A percentile compares a stretch with the other conserved stretches of the same genome.
phyloP scores from a whole-genome alignment of 2,888 invertebrate species.

The Encarsia formosa region DNA sequence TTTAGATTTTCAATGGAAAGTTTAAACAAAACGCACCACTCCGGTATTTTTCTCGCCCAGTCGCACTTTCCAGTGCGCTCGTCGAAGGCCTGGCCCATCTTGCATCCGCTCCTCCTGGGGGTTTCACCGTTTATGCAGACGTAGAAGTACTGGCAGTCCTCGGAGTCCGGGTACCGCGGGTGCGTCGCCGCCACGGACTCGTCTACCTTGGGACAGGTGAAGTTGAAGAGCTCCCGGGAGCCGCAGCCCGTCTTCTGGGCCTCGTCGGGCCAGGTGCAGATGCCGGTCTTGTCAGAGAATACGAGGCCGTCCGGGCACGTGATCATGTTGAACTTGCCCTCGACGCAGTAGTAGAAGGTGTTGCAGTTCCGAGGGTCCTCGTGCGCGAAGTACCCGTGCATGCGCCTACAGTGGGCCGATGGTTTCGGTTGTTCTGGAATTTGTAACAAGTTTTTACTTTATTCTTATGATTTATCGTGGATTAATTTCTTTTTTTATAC shows the following conservation, averaged over 20 bases:
- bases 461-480: neutral
- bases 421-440: constrained; percentile 59
- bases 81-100: constrained; percentile 84
- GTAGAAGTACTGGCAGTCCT: constrained; percentile 88
- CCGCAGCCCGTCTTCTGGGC: constrained; percentile 83
- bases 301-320: constrained; percentile 83
- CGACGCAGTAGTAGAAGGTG: constrained; percentile 85
- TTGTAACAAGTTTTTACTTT: neutral
- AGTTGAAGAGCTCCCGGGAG: constrained; percentile 79
- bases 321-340: constrained; percentile 85
- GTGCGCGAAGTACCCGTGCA: constrained; percentile 85
- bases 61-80: constrained; percentile 75
- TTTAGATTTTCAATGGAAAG: no score
- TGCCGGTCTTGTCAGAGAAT: constrained; percentile 83
- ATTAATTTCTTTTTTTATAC: no score
- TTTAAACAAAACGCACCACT: constrained; percentile 67
- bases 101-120: constrained; percentile 82
- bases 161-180: constrained; percentile 81
- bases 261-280: constrained; percentile 90
- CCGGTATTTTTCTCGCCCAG: constrained; percentile 82
- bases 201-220: constrained; percentile 76
- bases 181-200: constrained; percentile 71
- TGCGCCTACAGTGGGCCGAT: constrained; percentile 70
- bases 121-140: constrained; percentile 85
- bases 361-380: constrained; percentile 74